Evolutionary conservation across 1,140 invertebrate genomes (phyloP), one percentile per base, ranked within the genome.

Genomic region (Mylabris phalerata): DNA sequence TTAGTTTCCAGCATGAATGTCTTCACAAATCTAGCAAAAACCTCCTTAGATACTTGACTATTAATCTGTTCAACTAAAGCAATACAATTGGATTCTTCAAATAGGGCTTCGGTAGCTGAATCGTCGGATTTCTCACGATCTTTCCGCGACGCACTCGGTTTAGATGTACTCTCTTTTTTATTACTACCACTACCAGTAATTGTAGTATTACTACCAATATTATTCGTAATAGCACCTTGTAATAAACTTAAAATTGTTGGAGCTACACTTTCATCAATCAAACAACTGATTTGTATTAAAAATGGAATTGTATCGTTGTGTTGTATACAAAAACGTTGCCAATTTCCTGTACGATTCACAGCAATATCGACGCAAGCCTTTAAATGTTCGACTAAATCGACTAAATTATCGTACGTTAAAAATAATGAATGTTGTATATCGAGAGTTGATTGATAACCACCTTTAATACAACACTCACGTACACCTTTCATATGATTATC

Each of bases 351-450:
- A n/a, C 94, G 84, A 63, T 85, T 87, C 10, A 86, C 84, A 19
- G 93, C 93, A 58, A 98, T 92, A 72, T 98, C 96, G 50, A 90
- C 84, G 67, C 94, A 96, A 11, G 89, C 87, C 77, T 96, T 97
- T 48, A 98, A 75, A 78, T 98, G 93, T 72, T 98, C 95, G 65
- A 97, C 94, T 11, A 98, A 78, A 59, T 91, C 89, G 3, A 97
- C 92, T 3, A 97, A 80, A 3, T 89, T 86, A 72, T 97, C 93
- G 68, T 98, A 98, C 0, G 89, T 83, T 2, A 95, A 52, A 63
- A 69, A 58, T 61, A 66, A 57, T 69, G 77, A 51, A 83, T 76
- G 61, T 63, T 75, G 69, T 39, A 67, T 55, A 32, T 68, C 66
- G 10, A 73, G 67, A 25, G 74, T 63, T 5, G 76, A 73, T 65